Conservation (phyloP, 2,797 vertebrate genomes). For the Sebastes goodei region DNA sequence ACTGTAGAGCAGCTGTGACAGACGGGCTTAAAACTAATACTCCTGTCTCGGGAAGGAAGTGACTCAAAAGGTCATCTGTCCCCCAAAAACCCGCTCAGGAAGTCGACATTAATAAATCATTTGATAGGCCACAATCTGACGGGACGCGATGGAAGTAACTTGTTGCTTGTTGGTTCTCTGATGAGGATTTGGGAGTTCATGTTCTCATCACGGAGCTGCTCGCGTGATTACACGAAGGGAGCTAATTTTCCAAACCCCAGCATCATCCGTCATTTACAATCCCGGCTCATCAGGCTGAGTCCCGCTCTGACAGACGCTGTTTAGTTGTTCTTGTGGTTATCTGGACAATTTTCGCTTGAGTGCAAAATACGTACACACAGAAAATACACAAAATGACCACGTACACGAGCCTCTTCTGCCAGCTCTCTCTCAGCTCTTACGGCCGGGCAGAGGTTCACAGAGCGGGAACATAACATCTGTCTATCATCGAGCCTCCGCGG, state of each 20-base stretch:
- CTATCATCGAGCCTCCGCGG: constrained; percentile 53
- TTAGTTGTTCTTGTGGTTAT: constrained; percentile 42
- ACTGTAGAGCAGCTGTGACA: constrained; percentile 32
- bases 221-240: constrained; percentile 52
- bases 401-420: constrained; percentile 14
- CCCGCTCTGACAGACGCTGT: constrained; percentile 42
- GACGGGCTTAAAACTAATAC: constrained; percentile 30
- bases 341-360: constrained; percentile 16
- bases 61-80: constrained; percentile 50
- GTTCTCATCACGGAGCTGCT: constrained; percentile 29
- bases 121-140: constrained; percentile 37
- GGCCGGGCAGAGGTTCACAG: constrained; percentile 48
- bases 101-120: constrained; percentile 47
- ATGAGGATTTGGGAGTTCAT: constrained; percentile 40
- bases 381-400: constrained; percentile 5
- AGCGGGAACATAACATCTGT: constrained; percentile 72
- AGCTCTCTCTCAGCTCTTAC: constrained; percentile 10
- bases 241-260: constrained; percentile 61
- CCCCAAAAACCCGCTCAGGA: constrained; percentile 20
- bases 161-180: constrained; percentile 1
- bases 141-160: not conserved
- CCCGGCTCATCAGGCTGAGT: constrained; percentile 7
- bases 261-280: constrained; percentile 49
- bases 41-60: constrained; percentile 38
- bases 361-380: not conserved